Evolutionary conservation across 2,888 invertebrate genomes (phyloP), one percentile per base, ranked within the genome.

Genomic region (Agrilus cyanescens): DNA sequence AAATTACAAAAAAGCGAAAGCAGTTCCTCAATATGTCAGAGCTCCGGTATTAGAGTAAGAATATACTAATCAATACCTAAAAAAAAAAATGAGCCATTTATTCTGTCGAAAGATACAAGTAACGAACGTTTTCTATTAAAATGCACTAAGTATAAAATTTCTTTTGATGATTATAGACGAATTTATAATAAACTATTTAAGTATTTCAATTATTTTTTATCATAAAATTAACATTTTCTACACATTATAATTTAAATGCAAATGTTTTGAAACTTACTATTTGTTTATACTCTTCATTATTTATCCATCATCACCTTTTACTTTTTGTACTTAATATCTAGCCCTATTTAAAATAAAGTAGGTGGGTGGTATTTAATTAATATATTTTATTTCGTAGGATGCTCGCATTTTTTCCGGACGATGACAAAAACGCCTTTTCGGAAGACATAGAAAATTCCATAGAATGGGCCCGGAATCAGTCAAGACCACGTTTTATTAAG

Each of bases 1-100:
- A 49, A 78, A 94, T 60, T 86, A 80, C 55, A 79, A 83, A 55
- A 76, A 74, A 15, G 86, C 87, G 1, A 78, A 77, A 56, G 76
- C 74, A 33, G 55, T 58, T 14, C 53, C 62, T 20, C 61, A 72
- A 34, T 72, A 82, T 66, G 71, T 80, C 20, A 73, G 89, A 36
- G 82, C 83, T 39, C 87, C 88, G 0, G 70, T 85, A 37, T 71
- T 89, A 18, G 89, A 90, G 71, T 65, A 58, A 59, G 55, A 20
- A 20, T 7, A 20, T 2, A 20, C 5, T n/a, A n/a, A n/a, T n/a
- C n/a, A n/a, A n/a, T n/a, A n/a, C n/a, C n/a, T n/a, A n/a, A n/a
- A n/a, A n/a, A n/a, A n/a, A n/a, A n/a, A n/a, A n/a, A n/a, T n/a
- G n/a, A n/a, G n/a, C n/a, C n/a, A n/a, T n/a, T n/a, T n/a, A n/a